phyloP scores from a whole-genome alignment of 2,113 vertebrate genomes.

The Zosterops pallidus region DNA sequence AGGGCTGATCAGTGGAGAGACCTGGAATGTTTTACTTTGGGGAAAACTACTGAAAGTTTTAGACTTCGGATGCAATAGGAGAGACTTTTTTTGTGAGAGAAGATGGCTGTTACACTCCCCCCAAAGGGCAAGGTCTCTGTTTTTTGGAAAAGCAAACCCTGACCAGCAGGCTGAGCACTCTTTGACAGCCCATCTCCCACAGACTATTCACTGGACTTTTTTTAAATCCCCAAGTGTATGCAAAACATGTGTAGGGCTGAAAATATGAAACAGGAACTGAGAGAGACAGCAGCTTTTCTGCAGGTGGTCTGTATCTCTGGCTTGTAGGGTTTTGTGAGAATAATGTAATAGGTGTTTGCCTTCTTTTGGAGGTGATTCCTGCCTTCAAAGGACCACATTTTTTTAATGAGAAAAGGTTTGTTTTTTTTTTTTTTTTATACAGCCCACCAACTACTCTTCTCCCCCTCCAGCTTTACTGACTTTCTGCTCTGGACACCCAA shows the following conservation, averaged over 20 bases:
- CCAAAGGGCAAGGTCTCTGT: neutral
- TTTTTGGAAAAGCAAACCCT: neutral
- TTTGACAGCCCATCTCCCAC: conserved; percentile 21
- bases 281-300: conserved; percentile 47
- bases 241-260: conserved; percentile 52
- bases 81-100: neutral
- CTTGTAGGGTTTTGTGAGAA: conserved; percentile 34
- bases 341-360: conserved; percentile 53
- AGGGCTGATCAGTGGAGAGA: neutral
- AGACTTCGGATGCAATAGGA: neutral
- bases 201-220: conserved; percentile 9
- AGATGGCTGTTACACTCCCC: neutral
- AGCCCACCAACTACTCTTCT: neutral
- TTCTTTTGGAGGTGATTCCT: conserved; percentile 43
- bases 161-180: conserved; percentile 2
- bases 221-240: conserved; percentile 6
- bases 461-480: neutral
- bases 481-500: conserved; percentile 10
- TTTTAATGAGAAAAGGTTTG: neutral
- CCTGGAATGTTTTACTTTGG: neutral
- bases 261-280: conserved; percentile 54
- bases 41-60: neutral
- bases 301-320: conserved; percentile 38
- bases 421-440: neutral
- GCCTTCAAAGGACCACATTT: conserved; percentile 43